Evolutionary conservation across 2,113 vertebrate genomes (phyloP).

Genomic region (Numida meleagris): DNA sequence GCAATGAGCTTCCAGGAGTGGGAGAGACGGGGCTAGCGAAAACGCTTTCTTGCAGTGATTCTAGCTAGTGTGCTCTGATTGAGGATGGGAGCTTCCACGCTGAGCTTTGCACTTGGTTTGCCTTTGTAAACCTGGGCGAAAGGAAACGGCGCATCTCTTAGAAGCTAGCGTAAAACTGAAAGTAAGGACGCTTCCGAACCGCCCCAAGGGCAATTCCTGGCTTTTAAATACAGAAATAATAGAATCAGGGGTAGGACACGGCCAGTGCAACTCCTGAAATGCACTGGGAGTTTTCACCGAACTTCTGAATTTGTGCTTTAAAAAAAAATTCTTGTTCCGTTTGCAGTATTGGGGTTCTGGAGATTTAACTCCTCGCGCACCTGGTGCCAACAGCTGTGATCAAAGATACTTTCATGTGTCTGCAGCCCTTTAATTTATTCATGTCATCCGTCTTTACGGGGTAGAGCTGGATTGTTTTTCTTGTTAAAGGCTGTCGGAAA

Average conservation of each 20-base stretch:
- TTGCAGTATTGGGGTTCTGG: not conserved
- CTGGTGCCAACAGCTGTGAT: not conserved
- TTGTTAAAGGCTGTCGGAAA: not conserved
- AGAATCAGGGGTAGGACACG: not conserved
- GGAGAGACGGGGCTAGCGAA: not conserved
- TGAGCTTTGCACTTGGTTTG: not conserved
- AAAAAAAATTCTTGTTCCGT: not conserved
- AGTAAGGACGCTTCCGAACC: not conserved
- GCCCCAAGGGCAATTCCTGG: not conserved
- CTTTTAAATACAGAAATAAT: not conserved
- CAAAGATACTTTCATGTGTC: conserved; percentile 46
- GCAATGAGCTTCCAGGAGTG: fast-evolving
- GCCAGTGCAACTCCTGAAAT: not conserved
- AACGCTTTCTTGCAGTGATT: not conserved
- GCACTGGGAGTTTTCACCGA: not conserved
- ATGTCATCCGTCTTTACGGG: not conserved
- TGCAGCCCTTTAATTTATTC: conserved; percentile 37
- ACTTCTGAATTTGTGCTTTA: not conserved
- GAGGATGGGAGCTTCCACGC: not conserved
- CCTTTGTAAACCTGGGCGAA: fast-evolving
- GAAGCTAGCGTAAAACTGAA: not conserved
- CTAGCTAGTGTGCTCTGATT: not conserved
- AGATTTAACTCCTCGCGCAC: conserved; percentile 15
- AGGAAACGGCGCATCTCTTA: not conserved
- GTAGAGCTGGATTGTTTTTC: not conserved